Evolutionary conservation across 2,888 invertebrate species (phyloP), one percentile per base, ranked within the genome.

Genomic region (Nomada hirtipes): DNA sequence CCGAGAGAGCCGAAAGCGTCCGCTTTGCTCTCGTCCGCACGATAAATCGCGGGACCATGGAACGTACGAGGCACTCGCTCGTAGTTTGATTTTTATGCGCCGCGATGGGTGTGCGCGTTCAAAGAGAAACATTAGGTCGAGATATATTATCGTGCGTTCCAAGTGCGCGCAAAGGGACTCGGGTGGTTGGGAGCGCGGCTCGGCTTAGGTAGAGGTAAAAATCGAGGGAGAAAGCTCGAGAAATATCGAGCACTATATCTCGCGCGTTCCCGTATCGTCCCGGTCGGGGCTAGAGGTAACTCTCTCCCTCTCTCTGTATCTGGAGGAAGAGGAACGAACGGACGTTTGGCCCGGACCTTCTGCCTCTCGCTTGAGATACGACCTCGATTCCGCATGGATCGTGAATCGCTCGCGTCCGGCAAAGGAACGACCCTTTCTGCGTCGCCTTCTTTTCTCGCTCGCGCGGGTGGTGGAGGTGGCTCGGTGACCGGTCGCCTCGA

Each of bases 331-430:
- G 60, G 60, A 20, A 60, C 67, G 57, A 47, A 13, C 61, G n/a
- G 71, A 47, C 26, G 47, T 67, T 68, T 57, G 68, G 60, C 42
- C 74, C 20, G 57, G 55, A 57, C 71, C 29, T 20, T 36, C 36
- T 59, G 47, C 47, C 52, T 26, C 15, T 18, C 64, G 70, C 20
- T 18, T 72, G 83, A 83, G 81, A 81, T 81, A 81, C 83, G 81
- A 81, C 81, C 65, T 78, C 83, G 76, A 80, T 82, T 76, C 72
- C 79, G 52, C 59, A 64, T 52, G 70, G 75, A 65, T 70, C 76
- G 80, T 80, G 80, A 83, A 83, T 76, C 75, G 71, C 23, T 9
- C 63, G 63, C 18, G 57, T 18, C 18, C 59, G 59, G 15, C 26
- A 71, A 75, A 68, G 67, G 74, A 63, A 60, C 64, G 36, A 23